phyloP scores from a whole-genome alignment of 2,113 vertebrate genomes.

The Paramisgurnus dabryanus region DNA sequence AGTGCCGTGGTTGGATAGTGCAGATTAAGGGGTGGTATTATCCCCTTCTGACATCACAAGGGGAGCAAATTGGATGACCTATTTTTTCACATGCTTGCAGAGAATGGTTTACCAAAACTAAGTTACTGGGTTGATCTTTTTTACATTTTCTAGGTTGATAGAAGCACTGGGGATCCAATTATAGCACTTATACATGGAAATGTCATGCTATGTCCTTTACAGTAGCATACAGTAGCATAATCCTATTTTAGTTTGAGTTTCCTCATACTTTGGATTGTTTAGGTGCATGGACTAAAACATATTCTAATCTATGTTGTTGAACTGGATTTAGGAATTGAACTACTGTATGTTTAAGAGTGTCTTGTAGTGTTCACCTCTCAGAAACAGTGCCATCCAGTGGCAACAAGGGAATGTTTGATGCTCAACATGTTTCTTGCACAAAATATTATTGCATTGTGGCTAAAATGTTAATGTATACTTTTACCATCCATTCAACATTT shows the following conservation, averaged over 20 bases:
- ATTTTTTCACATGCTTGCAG: too few species aligned
- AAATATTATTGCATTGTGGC: background rate
- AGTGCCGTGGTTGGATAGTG: too few species aligned
- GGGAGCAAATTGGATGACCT: too few species aligned
- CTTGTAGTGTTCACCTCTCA: background rate
- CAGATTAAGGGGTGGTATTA: too few species aligned
- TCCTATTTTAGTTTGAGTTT: background rate
- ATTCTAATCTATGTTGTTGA: background rate
- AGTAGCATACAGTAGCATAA: background rate
- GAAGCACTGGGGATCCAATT: too few species aligned
- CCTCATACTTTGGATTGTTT: background rate
- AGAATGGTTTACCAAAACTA: too few species aligned
- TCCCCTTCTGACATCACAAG: too few species aligned
- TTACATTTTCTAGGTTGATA: too few species aligned
- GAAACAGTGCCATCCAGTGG: slow-evolving; percentile 2
- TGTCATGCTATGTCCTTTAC: background rate
- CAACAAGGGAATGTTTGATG: background rate
- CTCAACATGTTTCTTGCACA: background rate
- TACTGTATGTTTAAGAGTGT: background rate
- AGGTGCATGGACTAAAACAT: background rate
- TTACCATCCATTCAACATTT: background rate
- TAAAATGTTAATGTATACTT: background rate
- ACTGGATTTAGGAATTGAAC: background rate
- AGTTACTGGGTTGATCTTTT: too few species aligned
- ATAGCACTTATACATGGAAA: background rate